Evolutionary conservation across 1,140 invertebrate genomes (phyloP).

Genomic region (Sycobia sp.): DNA sequence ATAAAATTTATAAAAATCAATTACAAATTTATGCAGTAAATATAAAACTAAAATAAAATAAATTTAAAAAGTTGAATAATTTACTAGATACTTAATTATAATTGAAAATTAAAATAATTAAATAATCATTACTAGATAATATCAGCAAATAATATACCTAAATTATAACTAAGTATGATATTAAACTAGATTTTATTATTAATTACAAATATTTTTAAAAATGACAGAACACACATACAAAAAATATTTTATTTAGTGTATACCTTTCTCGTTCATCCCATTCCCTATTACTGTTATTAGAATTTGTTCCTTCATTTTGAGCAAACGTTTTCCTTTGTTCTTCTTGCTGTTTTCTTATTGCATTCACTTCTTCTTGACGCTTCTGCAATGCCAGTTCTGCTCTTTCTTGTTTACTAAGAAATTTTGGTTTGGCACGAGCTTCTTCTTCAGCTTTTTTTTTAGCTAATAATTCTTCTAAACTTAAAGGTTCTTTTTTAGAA

Average conservation of each 20-base stretch:
- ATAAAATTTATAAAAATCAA: too few relatives aligned
- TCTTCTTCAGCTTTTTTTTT: conserved; percentile 97
- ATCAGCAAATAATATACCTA: too few relatives aligned
- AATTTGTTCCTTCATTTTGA: conserved; percentile 38
- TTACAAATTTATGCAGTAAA: too few relatives aligned
- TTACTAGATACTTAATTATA: too few relatives aligned
- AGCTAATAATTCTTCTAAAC: conserved; percentile 92
- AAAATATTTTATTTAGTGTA: conserved; percentile 4
- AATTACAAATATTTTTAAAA: background rate
- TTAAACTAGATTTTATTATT: background rate
- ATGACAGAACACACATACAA: background rate
- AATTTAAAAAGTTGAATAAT: too few relatives aligned
- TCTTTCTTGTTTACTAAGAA: conserved; percentile 95
- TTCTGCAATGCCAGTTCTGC: conserved; percentile 85
- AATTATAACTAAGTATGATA: too few relatives aligned
- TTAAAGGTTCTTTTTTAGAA: conserved; percentile 86
- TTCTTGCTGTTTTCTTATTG: conserved; percentile 70
- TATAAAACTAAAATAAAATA: too few relatives aligned
- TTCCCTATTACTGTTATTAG: conserved; percentile 49
- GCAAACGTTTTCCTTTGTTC: conserved; percentile 69
- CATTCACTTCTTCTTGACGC: conserved; percentile 84
- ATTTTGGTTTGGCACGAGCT: conserved; percentile 92
- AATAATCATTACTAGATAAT: too few relatives aligned
- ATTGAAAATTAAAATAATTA: too few relatives aligned
- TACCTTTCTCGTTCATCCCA: conserved; percentile 56